phyloP scores from a whole-genome alignment of 2,888 invertebrate genomes.

The Lydus trimaculatus region DNA sequence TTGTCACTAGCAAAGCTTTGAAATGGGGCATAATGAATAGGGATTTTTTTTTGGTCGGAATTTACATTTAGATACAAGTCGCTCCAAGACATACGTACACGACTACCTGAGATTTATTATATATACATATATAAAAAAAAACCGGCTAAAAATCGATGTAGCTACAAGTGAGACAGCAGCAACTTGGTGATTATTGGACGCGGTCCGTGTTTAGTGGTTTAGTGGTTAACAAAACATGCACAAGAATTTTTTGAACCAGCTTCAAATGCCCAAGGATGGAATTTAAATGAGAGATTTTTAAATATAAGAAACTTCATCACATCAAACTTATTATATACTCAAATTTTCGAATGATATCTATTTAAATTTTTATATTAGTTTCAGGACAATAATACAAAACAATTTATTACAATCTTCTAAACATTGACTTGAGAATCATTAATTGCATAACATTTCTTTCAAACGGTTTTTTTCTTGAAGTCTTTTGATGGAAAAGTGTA shows the following conservation, averaged over 20 bases:
- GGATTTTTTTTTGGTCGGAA: not conserved
- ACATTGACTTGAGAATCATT: too few species aligned
- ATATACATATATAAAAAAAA: too few species aligned
- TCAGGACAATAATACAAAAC: too few species aligned
- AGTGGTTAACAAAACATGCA: not conserved
- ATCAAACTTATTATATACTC: not conserved
- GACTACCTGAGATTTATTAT: not conserved
- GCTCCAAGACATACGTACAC: not conserved
- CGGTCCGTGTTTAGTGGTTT: not conserved
- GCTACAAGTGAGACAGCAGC: not conserved
- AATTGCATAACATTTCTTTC: not conserved
- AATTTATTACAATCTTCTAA: too few species aligned
- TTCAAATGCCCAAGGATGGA: not conserved
- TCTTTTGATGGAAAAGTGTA: not conserved
- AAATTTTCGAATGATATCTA: not conserved
- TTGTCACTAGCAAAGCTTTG: not conserved
- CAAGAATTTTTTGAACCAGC: not conserved
- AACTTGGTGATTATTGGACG: not conserved
- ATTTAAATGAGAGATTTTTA: not conserved
- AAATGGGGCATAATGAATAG: not conserved
- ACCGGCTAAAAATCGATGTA: not conserved
- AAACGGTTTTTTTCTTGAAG: not conserved
- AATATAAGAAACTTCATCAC: not conserved
- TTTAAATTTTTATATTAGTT: too few species aligned
- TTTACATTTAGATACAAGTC: not conserved